Percentiles rank a stretch among this genome's conserved stretches.
phyloP scores from a whole-genome alignment of 2,797 vertebrate species.

The Gadopsis marmoratus region DNA sequence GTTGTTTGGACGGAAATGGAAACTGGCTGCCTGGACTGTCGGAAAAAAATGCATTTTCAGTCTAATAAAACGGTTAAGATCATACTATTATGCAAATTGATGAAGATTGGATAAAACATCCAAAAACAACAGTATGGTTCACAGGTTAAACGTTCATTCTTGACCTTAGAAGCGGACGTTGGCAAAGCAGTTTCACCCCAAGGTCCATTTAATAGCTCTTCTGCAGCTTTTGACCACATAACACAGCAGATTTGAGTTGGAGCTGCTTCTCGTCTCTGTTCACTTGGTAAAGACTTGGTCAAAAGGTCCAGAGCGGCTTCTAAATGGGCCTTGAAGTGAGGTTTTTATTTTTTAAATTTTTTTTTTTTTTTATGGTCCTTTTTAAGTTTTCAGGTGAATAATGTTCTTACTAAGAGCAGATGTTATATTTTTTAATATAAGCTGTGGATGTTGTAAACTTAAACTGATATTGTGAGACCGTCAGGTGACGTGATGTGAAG shows the following conservation, averaged over 20 bases:
- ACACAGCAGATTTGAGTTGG: background rate
- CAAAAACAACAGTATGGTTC: background rate
- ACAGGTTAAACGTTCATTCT: background rate
- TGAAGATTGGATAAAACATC: background rate
- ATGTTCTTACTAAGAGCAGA: constrained; percentile 37
- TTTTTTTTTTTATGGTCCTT: background rate
- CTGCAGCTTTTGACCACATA: background rate
- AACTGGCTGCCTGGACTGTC: background rate
- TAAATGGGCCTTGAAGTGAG: background rate
- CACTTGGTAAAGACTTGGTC: background rate
- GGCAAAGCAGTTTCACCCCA: background rate
- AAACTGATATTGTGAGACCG: constrained; percentile 12
- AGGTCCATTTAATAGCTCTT: background rate
- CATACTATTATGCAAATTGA: background rate
- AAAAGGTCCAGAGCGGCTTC: background rate
- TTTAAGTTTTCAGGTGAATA: constrained; percentile 13
- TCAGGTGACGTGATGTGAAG: background rate
- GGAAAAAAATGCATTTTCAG: constrained; percentile 3
- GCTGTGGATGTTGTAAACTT: constrained; percentile 33
- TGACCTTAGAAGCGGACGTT: background rate
- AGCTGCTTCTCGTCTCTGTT: background rate
- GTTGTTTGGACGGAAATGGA: background rate
- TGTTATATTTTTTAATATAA: constrained; percentile 56
- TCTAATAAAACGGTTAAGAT: background rate
- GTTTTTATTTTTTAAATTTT: no score